Percentiles rank a stretch among this genome's conserved stretches.
Evolutionary conservation across 1,140 invertebrate species (phyloP).

Genomic region (Portunus trituberculatus): DNA sequence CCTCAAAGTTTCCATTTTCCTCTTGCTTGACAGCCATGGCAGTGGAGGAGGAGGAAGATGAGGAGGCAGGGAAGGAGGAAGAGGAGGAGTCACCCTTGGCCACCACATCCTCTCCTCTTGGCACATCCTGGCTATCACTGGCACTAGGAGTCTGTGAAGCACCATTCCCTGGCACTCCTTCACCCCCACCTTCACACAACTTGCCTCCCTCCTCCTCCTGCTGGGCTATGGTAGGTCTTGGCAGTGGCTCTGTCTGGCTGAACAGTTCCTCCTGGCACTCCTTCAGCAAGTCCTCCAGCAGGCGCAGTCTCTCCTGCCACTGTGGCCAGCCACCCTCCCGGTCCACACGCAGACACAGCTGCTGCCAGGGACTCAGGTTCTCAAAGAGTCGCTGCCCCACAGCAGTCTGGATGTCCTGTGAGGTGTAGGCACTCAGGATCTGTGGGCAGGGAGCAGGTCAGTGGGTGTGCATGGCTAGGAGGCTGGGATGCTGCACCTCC

Average conservation of each 20-base stretch:
- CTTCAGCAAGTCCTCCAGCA: neutral
- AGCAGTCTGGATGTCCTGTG: conserved; percentile 58
- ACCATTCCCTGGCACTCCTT: too few species aligned
- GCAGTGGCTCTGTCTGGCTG: conserved; percentile 11
- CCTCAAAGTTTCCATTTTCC: neutral
- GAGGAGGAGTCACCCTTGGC: neutral
- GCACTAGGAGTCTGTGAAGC: neutral
- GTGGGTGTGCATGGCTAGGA: neutral
- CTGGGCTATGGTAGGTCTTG: neutral
- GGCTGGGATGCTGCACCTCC: neutral
- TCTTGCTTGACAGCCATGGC: neutral
- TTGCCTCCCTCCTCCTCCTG: neutral
- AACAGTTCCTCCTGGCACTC: conserved; percentile 51
- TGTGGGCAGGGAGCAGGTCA: neutral
- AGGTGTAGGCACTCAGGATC: conserved; percentile 59
- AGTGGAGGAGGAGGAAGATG: neutral
- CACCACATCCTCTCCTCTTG: neutral
- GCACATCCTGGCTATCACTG: neutral
- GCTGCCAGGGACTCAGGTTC: conserved; percentile 61
- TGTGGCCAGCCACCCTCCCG: neutral
- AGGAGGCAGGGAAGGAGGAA: too few species aligned
- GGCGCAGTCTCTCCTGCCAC: conserved; percentile 13
- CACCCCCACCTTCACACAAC: neutral
- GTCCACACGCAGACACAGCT: conserved; percentile 46
- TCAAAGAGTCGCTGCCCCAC: conserved; percentile 42